These are phyloP conservation scores for Harlomillsia oculata DNA, from an alignment of 1,140 invertebrate genomes.

Conservation along the genomic window DNA sequence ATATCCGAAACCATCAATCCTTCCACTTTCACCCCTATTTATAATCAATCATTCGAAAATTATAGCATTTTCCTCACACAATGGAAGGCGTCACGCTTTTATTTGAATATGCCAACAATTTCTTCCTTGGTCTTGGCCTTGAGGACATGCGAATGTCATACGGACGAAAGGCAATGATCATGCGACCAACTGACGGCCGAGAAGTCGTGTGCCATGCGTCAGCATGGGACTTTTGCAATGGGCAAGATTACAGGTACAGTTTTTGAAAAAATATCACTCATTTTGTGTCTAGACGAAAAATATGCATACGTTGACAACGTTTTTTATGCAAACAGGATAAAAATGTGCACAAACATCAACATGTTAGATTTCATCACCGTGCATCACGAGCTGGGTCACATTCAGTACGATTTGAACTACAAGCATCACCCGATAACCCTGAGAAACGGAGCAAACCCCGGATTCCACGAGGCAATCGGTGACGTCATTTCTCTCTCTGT, in stretches of 20 bases:
- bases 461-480: constrained; percentile 46
- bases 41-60: background rate
- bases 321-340: constrained; percentile 62
- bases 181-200: constrained; percentile 16
- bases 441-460: constrained; percentile 83
- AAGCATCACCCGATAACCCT: constrained; percentile 72
- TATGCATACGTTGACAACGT: background rate
- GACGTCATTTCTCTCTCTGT: constrained; percentile 81
- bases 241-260: constrained; percentile 47
- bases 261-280: background rate
- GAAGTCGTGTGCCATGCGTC: constrained; percentile 30
- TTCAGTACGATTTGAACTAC: constrained; percentile 74
- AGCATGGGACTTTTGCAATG: constrained; percentile 55
- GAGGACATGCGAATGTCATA: constrained; percentile 18
- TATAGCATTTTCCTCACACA: background rate
- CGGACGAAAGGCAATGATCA: constrained; percentile 19
- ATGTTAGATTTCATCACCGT: constrained; percentile 80
- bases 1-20: background rate
- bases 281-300: background rate
- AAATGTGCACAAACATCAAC: constrained; percentile 84
- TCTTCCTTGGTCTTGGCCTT: constrained; percentile 15
- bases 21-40: background rate
- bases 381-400: constrained; percentile 64
- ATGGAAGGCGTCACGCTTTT: background rate
- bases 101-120: constrained; percentile 24